A percentile compares a stretch with the other conserved stretches of the same genome.
Conservation (phyloP, 1,140 invertebrate species). For the Amyelois transitella region DNA sequence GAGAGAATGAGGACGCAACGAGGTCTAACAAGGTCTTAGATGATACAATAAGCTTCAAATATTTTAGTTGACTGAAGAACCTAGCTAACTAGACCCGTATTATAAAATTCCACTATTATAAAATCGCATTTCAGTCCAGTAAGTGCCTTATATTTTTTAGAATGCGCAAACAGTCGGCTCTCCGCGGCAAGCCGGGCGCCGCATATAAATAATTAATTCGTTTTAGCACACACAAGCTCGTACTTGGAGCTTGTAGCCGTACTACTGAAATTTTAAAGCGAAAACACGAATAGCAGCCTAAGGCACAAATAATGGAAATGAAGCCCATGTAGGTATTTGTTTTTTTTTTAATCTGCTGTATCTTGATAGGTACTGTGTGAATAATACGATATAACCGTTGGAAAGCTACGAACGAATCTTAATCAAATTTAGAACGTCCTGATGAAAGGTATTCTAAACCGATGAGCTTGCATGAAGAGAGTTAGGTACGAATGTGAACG, state of each 20-base stretch:
- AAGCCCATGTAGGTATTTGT: neutral
- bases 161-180: constrained; percentile 8
- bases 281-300: constrained; percentile 31
- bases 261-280: constrained; percentile 51
- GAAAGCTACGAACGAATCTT: too few relatives aligned
- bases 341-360: too few relatives aligned
- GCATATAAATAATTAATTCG: constrained; percentile 47
- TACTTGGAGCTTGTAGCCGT: constrained; percentile 24
- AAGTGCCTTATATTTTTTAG: constrained; percentile 1
- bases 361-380: too few relatives aligned
- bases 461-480: too few relatives aligned
- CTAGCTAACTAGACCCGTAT: too few relatives aligned
- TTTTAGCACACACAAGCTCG: constrained; percentile 33
- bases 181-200: constrained; percentile 1
- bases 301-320: constrained; percentile 13
- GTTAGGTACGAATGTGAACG: too few relatives aligned
- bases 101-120: neutral
- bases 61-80: neutral
- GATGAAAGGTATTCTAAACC: too few relatives aligned
- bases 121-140: neutral
- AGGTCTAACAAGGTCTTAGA: too few relatives aligned
- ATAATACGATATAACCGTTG: too few relatives aligned
- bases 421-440: too few relatives aligned
- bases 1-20: too few relatives aligned
- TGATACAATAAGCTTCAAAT: too few relatives aligned